Base-by-base conservation (phyloP, 2,888 invertebrate species). In the Bruchidius siliquastri region DNA sequence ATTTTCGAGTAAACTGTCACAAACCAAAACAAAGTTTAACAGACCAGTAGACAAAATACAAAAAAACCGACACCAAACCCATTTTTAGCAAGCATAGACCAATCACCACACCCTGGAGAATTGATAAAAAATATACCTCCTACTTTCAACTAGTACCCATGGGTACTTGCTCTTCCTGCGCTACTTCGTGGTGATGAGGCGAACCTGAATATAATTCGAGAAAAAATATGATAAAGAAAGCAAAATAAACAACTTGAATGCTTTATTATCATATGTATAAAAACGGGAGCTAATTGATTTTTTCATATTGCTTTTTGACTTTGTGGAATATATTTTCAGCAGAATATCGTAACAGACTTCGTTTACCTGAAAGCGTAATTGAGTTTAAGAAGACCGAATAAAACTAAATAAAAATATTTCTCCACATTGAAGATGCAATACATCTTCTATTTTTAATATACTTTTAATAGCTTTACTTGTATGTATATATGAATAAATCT, bases 101-200 rank as follows among this genome's bases (percentile, higher is more conserved):
- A 3, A 13, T 49, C 49, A 49, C 49, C 49, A 13, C 49, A 49
- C 18, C 18, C 49, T 13, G 1, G 13, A 49, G 13, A 49, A 49
- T 18, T 49, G 49, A 49, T 18, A 49, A 49, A 8, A 49, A 70
- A 70, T 70, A 22, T 30, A 22, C 26, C 32, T 22, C 26, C n/a
- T 32, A 32, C 66, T 72, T 72, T 75, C 73, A 73, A 74, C 26
- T 73, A 76, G 30, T 72, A 66, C 74, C 77, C 74, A 72, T 74
- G 49, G 74, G 73, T 66, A 70, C 73, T 69, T 73, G 73, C 71
- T 74, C 75, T 66, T 76, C 73, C 49, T 76, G 77, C 20, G 74
- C 76, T 72, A 72, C 70, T 30, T 74, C 71, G 72, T 72, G 68
- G 73, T 71, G 75, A 68, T 71, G 73, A 32, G 72, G 18, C 68